Base-by-base conservation (phyloP, 2,888 invertebrate species). In the Dasypogon diadema region DNA sequence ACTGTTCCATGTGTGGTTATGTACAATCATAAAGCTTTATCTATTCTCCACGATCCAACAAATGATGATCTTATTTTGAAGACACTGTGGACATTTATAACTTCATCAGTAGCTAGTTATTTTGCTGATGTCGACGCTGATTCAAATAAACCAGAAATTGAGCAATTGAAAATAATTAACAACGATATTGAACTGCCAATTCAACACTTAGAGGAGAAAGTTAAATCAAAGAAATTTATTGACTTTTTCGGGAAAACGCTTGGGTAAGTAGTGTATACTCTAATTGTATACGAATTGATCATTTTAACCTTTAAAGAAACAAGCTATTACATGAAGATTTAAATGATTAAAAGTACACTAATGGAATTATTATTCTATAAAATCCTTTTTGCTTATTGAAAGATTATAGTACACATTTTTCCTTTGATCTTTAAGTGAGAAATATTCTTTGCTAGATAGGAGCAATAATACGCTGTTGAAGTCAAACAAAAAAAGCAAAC, bases 31-130 rank as follows among this genome's bases (percentile, higher is more conserved):
- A 84, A 84, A 75, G 81, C 85, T 77, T 81, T 83, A 22, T 82
- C 85, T 30, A 82, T 81, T 68, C 76, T 83, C 63, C 54, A 74
- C 30, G 83, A 82, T 77, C 75, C 78, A n/a, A 73, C 77, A 30
- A 81, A 83, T 75, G 82, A 83, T 65, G 84, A 85, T 75, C 82
- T 84, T 76, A 83, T 85, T 70, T 82, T 85, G 34, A 85, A 84
- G 80, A 85, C 84, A 76, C 85, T 85, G 70, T 85, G 86, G 84
- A 83, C 84, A 5, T 85, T 85, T 75, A 83, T 85, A 70, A 82
- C 84, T 2, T 85, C 85, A 24, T 82, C 84, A 65, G 84, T 85
- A 79, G 85, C 84, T 65, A 83, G 82, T 77, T 85, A 84, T 79
- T 84, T 85, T 77, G 82, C 84, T 65, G 83, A 84, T 70, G 83